These are phyloP conservation scores for Mastomys coucha DNA, from an alignment of 2,113 vertebrate genomes.

Conservation along the genomic window DNA sequence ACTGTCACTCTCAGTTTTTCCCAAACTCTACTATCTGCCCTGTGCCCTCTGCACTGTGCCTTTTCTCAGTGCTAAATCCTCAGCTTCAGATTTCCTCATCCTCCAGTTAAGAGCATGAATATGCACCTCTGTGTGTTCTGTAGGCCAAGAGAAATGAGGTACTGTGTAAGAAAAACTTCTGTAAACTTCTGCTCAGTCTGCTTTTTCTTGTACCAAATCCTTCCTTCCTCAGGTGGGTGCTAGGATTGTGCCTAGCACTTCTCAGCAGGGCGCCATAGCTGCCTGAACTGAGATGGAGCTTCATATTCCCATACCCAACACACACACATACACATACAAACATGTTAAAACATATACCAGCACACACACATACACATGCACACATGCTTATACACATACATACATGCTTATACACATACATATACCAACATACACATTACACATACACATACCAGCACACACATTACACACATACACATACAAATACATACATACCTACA, in stretches of 20 bases:
- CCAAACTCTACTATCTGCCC: background rate
- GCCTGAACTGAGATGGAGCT: background rate
- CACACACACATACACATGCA: background rate
- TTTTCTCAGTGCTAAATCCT: background rate
- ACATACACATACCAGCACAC: background rate
- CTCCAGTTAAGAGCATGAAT: background rate
- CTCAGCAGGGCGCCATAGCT: background rate
- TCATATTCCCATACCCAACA: background rate
- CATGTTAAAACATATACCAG: background rate
- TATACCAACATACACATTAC: background rate
- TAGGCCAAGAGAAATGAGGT: background rate
- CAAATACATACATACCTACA: background rate
- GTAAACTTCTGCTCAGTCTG: background rate
- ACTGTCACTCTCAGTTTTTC: background rate
- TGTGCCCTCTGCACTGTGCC: background rate
- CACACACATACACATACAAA: background rate
- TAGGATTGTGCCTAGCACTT: background rate
- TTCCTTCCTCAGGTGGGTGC: background rate
- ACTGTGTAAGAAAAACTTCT: background rate
- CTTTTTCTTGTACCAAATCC: background rate
- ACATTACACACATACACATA: background rate
- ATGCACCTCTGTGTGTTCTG: background rate
- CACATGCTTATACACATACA: background rate
- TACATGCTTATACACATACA: background rate
- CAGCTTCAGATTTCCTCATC: background rate